These are phyloP conservation scores for Omphaloscelis lunosa DNA, from an alignment of 2,888 invertebrate genomes.

Conservation along the genomic window DNA sequence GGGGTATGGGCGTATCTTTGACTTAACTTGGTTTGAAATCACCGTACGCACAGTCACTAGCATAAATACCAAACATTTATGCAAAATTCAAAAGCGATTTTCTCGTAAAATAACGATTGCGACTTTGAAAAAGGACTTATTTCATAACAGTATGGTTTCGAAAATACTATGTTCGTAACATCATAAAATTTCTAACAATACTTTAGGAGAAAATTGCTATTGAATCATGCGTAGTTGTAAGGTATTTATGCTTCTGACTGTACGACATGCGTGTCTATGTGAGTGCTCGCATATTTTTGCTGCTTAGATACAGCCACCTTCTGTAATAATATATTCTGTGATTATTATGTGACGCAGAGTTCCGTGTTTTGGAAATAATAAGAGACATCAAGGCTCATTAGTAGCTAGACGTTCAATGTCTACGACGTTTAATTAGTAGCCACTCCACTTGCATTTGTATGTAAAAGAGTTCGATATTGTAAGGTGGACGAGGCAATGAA, in stretches of 20 bases:
- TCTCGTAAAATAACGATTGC: neutral
- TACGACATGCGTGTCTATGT: too few species aligned
- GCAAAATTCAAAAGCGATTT: neutral
- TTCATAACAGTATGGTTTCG: too few species aligned
- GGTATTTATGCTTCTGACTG: too few species aligned
- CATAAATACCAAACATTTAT: neutral
- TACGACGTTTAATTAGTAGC: constrained; percentile 70
- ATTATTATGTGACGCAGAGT: constrained; percentile 17
- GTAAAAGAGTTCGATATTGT: constrained; percentile 71
- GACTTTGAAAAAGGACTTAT: neutral
- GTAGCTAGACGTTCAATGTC: constrained; percentile 38
- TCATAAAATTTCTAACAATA: too few species aligned
- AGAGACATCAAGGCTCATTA: constrained; percentile 54
- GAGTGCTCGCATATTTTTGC: too few species aligned
- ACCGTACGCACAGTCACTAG: neutral
- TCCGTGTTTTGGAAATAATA: constrained; percentile 33
- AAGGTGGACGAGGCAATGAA: constrained; percentile 50
- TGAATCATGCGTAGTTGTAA: too few species aligned
- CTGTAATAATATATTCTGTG: neutral
- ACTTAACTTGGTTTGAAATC: neutral
- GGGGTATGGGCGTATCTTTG: neutral
- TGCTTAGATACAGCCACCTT: neutral
- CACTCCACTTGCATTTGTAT: constrained; percentile 67
- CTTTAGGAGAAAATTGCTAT: too few species aligned
- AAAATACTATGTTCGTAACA: too few species aligned